Conservation (phyloP, 2,113 vertebrate species). For the Gymnobelideus leadbeateri region DNA sequence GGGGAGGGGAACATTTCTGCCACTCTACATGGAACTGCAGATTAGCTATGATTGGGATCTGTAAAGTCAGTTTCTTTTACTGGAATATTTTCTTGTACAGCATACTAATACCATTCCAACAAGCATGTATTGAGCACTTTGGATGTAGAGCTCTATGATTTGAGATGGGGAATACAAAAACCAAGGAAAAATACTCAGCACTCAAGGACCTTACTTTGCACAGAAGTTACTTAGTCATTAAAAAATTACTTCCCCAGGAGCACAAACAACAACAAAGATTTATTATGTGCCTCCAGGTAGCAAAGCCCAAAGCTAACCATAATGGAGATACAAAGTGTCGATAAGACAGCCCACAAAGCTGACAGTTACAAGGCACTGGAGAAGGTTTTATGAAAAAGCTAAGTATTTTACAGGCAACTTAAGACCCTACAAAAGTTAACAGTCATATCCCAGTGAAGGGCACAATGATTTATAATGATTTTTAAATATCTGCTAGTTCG, state of each 20-base stretch:
- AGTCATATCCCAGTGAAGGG: background rate
- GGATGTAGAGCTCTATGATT: background rate
- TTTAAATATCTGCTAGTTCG: background rate
- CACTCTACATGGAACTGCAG: background rate
- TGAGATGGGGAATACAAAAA: background rate
- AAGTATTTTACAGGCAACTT: background rate
- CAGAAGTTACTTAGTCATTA: background rate
- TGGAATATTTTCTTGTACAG: background rate
- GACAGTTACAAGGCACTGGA: background rate
- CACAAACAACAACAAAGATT: background rate
- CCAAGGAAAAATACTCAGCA: background rate
- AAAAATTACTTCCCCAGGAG: background rate
- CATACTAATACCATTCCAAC: background rate
- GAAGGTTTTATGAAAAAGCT: background rate
- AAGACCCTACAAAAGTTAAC: background rate
- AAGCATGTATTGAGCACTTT: background rate
- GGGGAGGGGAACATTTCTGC: background rate
- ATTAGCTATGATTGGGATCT: background rate
- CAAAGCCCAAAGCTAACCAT: background rate
- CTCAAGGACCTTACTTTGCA: background rate
- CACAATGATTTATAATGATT: background rate
- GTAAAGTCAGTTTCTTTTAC: constrained; percentile 16
- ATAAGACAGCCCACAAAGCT: background rate
- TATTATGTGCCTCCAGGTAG: background rate
- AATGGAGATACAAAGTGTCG: background rate